Conservation (phyloP, 2,888 invertebrate genomes). For the Bibio marci region DNA sequence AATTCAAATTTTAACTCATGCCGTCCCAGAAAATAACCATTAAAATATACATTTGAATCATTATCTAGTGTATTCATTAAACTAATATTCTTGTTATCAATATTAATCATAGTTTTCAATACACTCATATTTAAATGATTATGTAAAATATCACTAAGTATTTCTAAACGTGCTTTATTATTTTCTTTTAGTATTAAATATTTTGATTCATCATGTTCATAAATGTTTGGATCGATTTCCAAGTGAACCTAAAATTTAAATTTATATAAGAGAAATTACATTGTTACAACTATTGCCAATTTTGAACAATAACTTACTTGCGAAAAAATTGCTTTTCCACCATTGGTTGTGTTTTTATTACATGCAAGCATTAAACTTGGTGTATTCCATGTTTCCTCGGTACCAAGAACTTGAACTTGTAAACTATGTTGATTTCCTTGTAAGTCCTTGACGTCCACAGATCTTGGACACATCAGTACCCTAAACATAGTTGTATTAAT, state of each 20-base stretch:
- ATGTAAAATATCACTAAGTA: slow-evolving; percentile 55
- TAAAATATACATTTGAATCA: slow-evolving; percentile 41
- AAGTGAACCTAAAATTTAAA: slow-evolving; percentile 48
- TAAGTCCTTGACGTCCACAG: slow-evolving; percentile 31
- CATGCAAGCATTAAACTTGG: slow-evolving; percentile 61
- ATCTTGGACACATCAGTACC: slow-evolving; percentile 15
- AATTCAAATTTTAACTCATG: slow-evolving; percentile 68
- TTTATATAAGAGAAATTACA: not conserved
- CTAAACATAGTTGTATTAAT: too few relatives aligned
- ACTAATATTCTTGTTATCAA: too few relatives aligned
- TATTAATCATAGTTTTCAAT: too few relatives aligned
- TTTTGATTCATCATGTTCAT: slow-evolving; percentile 42
- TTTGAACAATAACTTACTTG: slow-evolving; percentile 34
- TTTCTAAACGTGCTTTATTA: slow-evolving; percentile 57
- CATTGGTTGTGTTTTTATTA: slow-evolving; percentile 35
- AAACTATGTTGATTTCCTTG: slow-evolving; percentile 44
- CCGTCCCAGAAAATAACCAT: slow-evolving; percentile 52
- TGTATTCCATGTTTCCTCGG: slow-evolving; percentile 77
- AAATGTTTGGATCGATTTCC: slow-evolving; percentile 56
- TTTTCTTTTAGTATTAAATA: slow-evolving; percentile 38
- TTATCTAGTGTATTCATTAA: too few relatives aligned
- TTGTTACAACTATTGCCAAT: not conserved
- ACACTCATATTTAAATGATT: slow-evolving; percentile 38
- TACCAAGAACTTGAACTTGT: slow-evolving; percentile 59
- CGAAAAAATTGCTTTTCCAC: slow-evolving; percentile 62